A percentile compares a stretch with the other conserved stretches of the same genome.
Conservation (phyloP, 2,113 vertebrate genomes). For the Nicator chloris region DNA sequence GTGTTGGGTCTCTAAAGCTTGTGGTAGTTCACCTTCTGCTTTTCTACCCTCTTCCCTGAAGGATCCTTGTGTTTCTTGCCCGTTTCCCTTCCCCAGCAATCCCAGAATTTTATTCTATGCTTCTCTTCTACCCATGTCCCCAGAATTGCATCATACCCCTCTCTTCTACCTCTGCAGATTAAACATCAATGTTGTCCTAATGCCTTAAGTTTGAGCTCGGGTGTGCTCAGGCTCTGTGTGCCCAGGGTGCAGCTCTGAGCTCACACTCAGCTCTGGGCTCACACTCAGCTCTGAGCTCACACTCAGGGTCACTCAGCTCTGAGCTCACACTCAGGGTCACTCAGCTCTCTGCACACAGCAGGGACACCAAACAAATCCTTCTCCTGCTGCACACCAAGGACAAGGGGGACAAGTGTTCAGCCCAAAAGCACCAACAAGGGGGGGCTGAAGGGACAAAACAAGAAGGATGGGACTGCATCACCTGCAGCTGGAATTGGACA, state of each 20-base stretch:
- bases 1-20: background rate
- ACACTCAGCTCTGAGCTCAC: too few species aligned
- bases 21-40: background rate
- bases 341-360: too few species aligned
- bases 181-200: fast-evolving
- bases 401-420: too few species aligned
- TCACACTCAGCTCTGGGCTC: too few species aligned
- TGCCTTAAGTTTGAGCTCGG: too few species aligned
- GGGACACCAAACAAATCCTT: too few species aligned
- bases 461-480: background rate
- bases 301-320: too few species aligned
- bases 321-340: too few species aligned
- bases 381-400: too few species aligned
- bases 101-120: background rate
- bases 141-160: background rate
- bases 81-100: background rate
- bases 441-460: background rate
- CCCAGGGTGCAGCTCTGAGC: background rate
- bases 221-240: background rate
- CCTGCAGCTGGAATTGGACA: background rate
- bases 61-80: background rate
- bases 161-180: background rate
- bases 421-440: too few species aligned
- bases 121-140: background rate
- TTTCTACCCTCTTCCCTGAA: background rate